These are phyloP conservation scores for Pollicipes pollicipes DNA, from an alignment of 1,140 invertebrate species.

Conservation along the genomic window DNA sequence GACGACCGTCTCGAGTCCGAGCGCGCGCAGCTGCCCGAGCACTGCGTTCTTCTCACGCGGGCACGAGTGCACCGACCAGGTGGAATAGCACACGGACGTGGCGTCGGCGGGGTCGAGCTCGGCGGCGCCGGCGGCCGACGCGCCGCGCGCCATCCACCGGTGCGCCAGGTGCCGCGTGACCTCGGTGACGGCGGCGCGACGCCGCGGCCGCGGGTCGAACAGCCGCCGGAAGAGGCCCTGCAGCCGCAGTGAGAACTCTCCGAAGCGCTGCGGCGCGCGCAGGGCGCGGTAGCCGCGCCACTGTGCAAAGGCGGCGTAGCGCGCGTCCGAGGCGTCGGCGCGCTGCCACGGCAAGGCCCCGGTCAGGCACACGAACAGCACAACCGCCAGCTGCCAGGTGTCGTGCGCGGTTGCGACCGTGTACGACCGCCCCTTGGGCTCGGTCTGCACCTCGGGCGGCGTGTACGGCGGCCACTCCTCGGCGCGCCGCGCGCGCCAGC, in stretches of 20 bases:
- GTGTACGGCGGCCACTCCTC: constrained; percentile 83
- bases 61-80: constrained; percentile 74
- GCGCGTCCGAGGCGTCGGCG: constrained; percentile 48
- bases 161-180: constrained; percentile 44
- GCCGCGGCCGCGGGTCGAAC: constrained; percentile 35
- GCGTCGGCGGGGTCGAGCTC: constrained; percentile 17
- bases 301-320: constrained; percentile 44
- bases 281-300: constrained; percentile 51
- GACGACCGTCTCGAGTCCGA: constrained; percentile 66
- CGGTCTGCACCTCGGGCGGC: constrained; percentile 75
- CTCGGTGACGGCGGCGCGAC: constrained; percentile 15
- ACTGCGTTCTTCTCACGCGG: constrained; percentile 67
- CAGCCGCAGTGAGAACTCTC: constrained; percentile 39
- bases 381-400: constrained; percentile 89
- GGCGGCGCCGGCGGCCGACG: constrained; percentile 19
- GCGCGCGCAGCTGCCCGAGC: constrained; percentile 51
- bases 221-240: constrained; percentile 49
- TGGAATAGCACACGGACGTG: constrained; percentile 45
- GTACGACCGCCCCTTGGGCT: constrained; percentile 52
- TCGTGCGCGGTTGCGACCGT: constrained; percentile 64
- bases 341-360: constrained; percentile 92
- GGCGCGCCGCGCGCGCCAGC: constrained; percentile 42
- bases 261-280: constrained; percentile 43
- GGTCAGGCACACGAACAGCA: constrained; percentile 79
- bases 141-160: constrained; percentile 51